Evolutionary conservation across 2,797 vertebrate genomes (phyloP).

Genomic region (Neosilurus hyrtlii): DNA sequence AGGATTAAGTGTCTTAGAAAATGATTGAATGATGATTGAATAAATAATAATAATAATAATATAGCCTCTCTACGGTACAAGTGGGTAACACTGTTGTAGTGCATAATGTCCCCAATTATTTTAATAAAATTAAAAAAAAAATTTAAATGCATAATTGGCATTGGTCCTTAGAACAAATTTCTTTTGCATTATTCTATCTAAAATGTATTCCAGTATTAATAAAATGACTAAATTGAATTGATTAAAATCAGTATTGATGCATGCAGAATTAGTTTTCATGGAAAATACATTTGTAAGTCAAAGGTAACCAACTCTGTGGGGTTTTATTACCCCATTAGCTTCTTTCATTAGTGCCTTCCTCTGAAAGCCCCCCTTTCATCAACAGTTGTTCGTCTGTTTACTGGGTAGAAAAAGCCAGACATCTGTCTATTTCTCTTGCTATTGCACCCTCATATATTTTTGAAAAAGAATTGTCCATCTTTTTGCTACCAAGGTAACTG

Average conservation of each 20-base stretch:
- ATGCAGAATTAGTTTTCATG: neutral
- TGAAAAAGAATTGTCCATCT: slow-evolving; percentile 29
- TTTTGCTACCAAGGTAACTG: slow-evolving; percentile 47
- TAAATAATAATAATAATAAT: neutral
- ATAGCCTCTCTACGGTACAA: neutral
- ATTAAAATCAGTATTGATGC: neutral
- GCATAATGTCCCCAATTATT: neutral
- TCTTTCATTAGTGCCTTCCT: neutral
- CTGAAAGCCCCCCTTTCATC: neutral
- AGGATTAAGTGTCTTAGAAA: no score
- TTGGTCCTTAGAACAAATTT: neutral
- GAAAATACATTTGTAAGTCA: neutral
- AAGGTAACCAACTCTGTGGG: neutral
- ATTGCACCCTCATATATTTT: slow-evolving; percentile 26
- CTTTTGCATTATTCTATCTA: neutral
- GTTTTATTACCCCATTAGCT: neutral
- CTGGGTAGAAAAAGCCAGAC: neutral
- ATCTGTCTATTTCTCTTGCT: neutral
- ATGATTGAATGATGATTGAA: no score
- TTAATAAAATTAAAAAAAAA: neutral
- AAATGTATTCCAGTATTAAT: neutral
- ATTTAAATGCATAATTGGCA: neutral
- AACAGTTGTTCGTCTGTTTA: slow-evolving; percentile 11
- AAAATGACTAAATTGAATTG: neutral
- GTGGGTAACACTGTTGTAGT: neutral